Conservation (phyloP, 2,888 invertebrate species). For the Oxystoma pomonae region DNA sequence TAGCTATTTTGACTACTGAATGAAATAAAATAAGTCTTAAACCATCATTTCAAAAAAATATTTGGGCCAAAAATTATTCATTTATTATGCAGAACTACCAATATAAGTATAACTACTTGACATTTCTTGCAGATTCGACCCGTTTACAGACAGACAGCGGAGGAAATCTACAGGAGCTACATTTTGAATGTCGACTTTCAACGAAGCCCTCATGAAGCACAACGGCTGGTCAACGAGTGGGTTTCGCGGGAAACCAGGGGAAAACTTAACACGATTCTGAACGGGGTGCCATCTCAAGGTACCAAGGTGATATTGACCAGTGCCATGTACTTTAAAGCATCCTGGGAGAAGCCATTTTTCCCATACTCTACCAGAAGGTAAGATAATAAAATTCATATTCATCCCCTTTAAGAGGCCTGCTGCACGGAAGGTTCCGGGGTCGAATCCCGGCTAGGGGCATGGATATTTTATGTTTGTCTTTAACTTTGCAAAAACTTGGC, state of each 20-base stretch:
- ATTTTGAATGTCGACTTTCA: constrained; percentile 55
- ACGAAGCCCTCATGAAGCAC: constrained; percentile 43
- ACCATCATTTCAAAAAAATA: no score
- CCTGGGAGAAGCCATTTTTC: constrained; percentile 64
- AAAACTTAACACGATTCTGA: constrained; percentile 58
- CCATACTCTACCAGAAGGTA: constrained; percentile 55
- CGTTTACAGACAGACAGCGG: constrained; percentile 52
- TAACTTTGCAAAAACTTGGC: no score
- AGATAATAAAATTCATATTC: no score
- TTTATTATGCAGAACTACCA: no score
- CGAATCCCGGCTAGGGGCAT: no score
- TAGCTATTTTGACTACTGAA: no score
- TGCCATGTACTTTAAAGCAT: constrained; percentile 68
- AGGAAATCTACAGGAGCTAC: constrained; percentile 55
- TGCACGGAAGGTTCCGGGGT: no score
- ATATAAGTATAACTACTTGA: no score
- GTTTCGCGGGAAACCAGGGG: constrained; percentile 58
- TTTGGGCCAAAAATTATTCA: no score
- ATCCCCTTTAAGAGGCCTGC: no score
- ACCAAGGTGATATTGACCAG: constrained; percentile 63
- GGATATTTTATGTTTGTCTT: no score
- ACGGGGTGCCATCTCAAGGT: constrained; percentile 49
- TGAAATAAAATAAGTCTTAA: no score
- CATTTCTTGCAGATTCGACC: constrained; percentile 51
- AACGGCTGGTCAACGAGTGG: constrained; percentile 59